Percentiles rank a stretch among this genome's conserved stretches.
These are phyloP conservation scores for Acleris emargana DNA, from an alignment of 2,888 invertebrate genomes.

Conservation along the genomic window DNA sequence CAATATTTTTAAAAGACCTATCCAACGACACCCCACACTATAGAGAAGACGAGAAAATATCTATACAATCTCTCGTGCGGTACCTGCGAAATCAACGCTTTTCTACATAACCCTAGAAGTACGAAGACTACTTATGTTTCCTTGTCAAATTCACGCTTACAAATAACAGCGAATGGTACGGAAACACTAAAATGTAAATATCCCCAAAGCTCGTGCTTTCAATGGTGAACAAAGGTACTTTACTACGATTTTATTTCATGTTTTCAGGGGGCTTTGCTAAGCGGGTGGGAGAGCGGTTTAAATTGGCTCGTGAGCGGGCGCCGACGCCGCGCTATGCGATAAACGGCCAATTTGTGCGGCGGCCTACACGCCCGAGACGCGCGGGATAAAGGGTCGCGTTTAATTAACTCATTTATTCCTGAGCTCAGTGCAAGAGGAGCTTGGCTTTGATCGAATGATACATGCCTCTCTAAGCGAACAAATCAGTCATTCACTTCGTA, in stretches of 20 bases:
- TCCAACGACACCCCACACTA: no score
- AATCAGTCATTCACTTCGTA: constrained; percentile 48
- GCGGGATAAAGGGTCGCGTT: constrained; percentile 59
- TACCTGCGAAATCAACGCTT: no score
- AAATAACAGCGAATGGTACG: constrained; percentile 43
- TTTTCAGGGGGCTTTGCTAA: constrained; percentile 63
- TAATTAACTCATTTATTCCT: constrained; percentile 69
- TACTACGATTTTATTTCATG: constrained; percentile 65
- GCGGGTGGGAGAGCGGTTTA: constrained; percentile 56
- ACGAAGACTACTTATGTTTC: no score
- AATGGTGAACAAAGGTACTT: constrained; percentile 46
- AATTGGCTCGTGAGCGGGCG: constrained; percentile 66
- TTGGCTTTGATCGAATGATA: constrained; percentile 56
- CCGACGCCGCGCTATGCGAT: constrained; percentile 56
- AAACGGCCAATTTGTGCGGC: constrained; percentile 69
- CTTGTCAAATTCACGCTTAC: constrained; percentile 10
- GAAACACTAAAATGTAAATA: constrained; percentile 51
- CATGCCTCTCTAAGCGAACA: constrained; percentile 49
- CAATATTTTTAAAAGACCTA: no score
- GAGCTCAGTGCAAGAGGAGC: constrained; percentile 46
- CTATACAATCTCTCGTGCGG: no score
- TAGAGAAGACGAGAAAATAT: no score
- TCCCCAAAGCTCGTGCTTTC: constrained; percentile 48
- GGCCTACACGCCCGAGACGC: constrained; percentile 55
- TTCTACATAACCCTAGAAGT: no score